A percentile compares a stretch with the other conserved stretches of the same genome.
These are phyloP conservation scores for Parauchenoglanis punctatus DNA, from an alignment of 2,797 vertebrate species.

Conservation along the genomic window DNA sequence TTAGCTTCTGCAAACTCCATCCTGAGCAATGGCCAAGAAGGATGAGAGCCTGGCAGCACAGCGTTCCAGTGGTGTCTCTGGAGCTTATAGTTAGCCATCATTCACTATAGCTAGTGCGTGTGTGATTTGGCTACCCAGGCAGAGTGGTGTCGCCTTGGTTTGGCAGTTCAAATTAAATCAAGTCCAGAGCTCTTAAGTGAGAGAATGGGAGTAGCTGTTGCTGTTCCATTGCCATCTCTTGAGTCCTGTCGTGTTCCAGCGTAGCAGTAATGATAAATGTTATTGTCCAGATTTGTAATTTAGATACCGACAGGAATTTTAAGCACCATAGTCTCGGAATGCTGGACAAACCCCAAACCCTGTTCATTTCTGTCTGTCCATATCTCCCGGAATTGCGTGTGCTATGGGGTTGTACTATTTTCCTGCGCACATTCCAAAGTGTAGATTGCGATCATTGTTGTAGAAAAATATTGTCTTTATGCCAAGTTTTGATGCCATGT, in stretches of 20 bases:
- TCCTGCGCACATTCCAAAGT: conserved; percentile 22
- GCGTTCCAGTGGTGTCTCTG: conserved; percentile 61
- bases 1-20: conserved; percentile 38
- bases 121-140: conserved; percentile 68
- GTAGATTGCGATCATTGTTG: conserved; percentile 29
- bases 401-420: conserved; percentile 15
- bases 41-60: conserved; percentile 28
- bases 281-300: conserved; percentile 24
- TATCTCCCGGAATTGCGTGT: conserved; percentile 4
- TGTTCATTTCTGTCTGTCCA: conserved; percentile 10
- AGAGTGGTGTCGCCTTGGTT: conserved; percentile 67
- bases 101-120: conserved; percentile 70
- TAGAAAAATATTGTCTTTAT: conserved; percentile 21
- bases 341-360: neutral
- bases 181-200: conserved; percentile 52
- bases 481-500: conserved; percentile 23
- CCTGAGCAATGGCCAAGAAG: conserved; percentile 34
- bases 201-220: conserved; percentile 57
- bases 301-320: neutral
- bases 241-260: neutral
- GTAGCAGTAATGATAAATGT: conserved; percentile 9
- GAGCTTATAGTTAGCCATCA: conserved; percentile 62
- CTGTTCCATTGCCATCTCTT: conserved; percentile 27
- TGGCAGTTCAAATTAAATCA: conserved; percentile 55
- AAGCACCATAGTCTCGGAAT: conserved; percentile 21